Evolutionary conservation across 2,797 vertebrate genomes (phyloP).

Genomic region (Dicrostonyx torquatus): DNA sequence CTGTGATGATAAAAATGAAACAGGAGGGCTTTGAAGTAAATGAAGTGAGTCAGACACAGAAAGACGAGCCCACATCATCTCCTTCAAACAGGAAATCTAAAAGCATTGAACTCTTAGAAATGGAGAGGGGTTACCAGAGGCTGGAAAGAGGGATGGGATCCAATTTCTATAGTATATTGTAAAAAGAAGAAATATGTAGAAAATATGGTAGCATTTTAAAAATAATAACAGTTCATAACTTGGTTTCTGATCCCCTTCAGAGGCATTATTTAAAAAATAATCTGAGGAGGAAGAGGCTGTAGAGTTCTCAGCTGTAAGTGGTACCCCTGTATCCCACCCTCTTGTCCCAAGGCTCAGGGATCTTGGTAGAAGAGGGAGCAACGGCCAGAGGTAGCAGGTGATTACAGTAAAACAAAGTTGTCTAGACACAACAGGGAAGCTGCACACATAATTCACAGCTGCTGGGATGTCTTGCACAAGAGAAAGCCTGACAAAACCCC

Average conservation of each 20-base stretch:
- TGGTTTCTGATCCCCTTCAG: background rate
- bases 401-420: too few relatives aligned
- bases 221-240: background rate
- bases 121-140: background rate
- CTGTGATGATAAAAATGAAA: background rate
- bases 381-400: background rate
- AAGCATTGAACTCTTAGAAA: background rate
- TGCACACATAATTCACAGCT: background rate
- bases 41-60: background rate
- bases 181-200: too few relatives aligned
- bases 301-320: too few relatives aligned
- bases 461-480: background rate
- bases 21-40: background rate
- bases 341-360: background rate
- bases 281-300: too few relatives aligned
- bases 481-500: background rate
- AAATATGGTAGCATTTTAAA: background rate
- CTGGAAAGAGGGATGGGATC: background rate
- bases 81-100: background rate
- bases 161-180: background rate
- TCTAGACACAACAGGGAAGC: background rate
- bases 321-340: too few relatives aligned
- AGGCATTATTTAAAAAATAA: background rate
- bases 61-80: background rate
- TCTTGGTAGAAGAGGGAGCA: too few relatives aligned